Percentiles rank a stretch among this genome's conserved stretches.
phyloP scores from a whole-genome alignment of 2,888 invertebrate species.

The Agelastica alni region DNA sequence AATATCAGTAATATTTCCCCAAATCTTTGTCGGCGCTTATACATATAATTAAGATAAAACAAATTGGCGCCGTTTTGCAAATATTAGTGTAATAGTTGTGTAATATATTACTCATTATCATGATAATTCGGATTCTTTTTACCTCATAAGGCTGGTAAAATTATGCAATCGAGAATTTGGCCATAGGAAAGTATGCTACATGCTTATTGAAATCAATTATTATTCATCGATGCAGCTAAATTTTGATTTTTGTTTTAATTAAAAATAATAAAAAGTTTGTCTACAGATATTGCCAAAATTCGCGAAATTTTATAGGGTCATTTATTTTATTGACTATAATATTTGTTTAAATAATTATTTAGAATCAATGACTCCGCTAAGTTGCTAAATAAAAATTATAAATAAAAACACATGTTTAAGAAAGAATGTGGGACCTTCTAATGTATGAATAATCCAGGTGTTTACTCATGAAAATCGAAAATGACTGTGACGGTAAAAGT shows the following conservation, averaged over 20 bases:
- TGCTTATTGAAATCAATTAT: too few species aligned
- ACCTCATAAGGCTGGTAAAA: not conserved
- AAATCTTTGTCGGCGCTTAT: too few species aligned
- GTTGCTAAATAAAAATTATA: not conserved
- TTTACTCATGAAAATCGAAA: constrained; percentile 34
- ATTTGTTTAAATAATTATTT: too few species aligned
- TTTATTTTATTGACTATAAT: too few species aligned
- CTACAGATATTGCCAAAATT: too few species aligned
- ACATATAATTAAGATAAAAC: not conserved
- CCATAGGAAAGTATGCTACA: too few species aligned
- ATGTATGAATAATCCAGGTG: constrained; percentile 33
- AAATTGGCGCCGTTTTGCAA: not conserved
- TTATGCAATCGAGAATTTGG: too few species aligned
- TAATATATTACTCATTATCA: not conserved
- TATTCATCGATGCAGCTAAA: too few species aligned
- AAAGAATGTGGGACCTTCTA: constrained; percentile 8
- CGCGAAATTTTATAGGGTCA: too few species aligned
- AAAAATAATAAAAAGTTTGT: too few species aligned
- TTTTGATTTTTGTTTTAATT: too few species aligned
- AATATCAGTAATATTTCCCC: not conserved
- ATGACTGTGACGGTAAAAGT: constrained; percentile 28
- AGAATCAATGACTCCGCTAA: not conserved
- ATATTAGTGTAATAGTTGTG: not conserved
- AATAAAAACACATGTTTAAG: not conserved
- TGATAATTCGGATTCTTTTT: not conserved